Conservation (phyloP, 37 sponge, comb jelly and placozoan genomes). For the Hormiphora californensis region DNA sequence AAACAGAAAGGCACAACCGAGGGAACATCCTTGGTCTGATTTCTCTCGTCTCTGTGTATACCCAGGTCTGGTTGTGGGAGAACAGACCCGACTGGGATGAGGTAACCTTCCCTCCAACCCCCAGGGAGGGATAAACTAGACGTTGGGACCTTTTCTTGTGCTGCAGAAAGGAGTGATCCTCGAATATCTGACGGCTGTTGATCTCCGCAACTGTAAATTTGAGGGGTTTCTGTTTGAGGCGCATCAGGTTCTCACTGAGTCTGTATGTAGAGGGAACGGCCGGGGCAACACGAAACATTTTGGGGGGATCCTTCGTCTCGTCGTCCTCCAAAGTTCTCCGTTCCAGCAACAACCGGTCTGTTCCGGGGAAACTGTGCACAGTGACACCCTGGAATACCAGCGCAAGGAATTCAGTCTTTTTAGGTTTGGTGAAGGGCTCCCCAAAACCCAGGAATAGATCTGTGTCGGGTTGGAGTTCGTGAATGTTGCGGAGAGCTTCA, state of each 20-base stretch:
- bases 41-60: neutral
- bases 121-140: neutral
- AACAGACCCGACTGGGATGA: neutral
- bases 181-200: neutral
- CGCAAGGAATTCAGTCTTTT: neutral
- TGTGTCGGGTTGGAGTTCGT: neutral
- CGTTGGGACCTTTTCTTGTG: neutral
- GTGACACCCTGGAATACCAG: neutral
- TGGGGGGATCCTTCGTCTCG: neutral
- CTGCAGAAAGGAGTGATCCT: neutral
- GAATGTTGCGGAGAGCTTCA: neutral
- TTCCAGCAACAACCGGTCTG: neutral
- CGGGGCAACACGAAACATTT: neutral
- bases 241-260: neutral
- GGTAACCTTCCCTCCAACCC: neutral
- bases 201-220: neutral
- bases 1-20: neutral
- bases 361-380: neutral
- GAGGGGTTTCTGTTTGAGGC: neutral
- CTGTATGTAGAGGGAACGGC: neutral
- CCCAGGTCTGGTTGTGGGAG: neutral
- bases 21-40: slow-evolving; percentile 7
- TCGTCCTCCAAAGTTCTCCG: neutral
- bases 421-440: slow-evolving; percentile 4
- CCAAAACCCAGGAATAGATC: neutral